These are phyloP conservation scores for Cladorhizidae sp. DNA, from an alignment of 37 sponge, comb jelly and placozoan species.

Conservation along the genomic window DNA sequence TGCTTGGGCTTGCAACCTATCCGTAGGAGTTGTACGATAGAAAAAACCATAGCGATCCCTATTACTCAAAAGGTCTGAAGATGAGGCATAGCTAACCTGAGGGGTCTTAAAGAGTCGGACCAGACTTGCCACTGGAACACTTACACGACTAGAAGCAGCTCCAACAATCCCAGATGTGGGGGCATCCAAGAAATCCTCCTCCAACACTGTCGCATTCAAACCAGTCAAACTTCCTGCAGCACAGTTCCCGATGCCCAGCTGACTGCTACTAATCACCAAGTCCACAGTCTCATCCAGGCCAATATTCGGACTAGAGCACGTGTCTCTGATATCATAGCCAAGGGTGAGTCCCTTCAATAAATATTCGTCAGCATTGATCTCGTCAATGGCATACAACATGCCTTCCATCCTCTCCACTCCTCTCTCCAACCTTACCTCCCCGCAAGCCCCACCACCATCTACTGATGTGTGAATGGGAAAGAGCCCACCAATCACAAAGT, in stretches of 20 bases:
- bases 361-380: constrained; percentile 61
- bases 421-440: constrained; percentile 43
- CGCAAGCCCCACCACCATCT: constrained; percentile 20
- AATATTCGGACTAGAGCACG: constrained; percentile 73
- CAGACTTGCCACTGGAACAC: constrained; percentile 69
- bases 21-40: constrained; percentile 87
- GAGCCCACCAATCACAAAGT: constrained; percentile 85
- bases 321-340: constrained; percentile 92
- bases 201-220: neutral
- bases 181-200: neutral
- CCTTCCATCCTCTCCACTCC: constrained; percentile 90
- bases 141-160: constrained; percentile 70
- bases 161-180: constrained; percentile 74
- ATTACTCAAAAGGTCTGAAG: constrained; percentile 77
- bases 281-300: constrained; percentile 81
- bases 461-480: constrained; percentile 74
- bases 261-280: constrained; percentile 55
- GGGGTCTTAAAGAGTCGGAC: constrained; percentile 71
- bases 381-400: constrained; percentile 81
- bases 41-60: constrained; percentile 75
- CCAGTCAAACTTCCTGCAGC: neutral
- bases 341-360: constrained; percentile 63
- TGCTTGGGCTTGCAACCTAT: constrained; percentile 82
- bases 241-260: constrained; percentile 41
- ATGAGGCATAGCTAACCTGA: constrained; percentile 86